Evolutionary conservation across 2,888 invertebrate genomes (phyloP).

Genomic region (Helicoverpa assulta): DNA sequence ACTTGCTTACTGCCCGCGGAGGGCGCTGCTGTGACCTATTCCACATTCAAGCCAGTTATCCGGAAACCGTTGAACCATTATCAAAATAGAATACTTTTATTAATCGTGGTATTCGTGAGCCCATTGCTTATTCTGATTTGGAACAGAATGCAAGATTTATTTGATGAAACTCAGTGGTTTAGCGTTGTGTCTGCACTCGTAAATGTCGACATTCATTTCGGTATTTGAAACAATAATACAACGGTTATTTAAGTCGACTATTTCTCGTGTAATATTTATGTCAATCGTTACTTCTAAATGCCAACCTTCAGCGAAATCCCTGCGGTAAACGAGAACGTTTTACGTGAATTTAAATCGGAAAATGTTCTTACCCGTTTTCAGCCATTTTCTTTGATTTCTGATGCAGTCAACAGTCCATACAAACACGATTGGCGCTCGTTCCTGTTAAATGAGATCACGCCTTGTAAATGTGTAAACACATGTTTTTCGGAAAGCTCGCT

Average conservation of each 20-base stretch:
- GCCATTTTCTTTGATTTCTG: conserved; percentile 74
- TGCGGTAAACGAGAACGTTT: conserved; percentile 1
- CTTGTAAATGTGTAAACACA: conserved; percentile 70
- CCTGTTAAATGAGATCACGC: conserved; percentile 78
- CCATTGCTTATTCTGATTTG: conserved; percentile 43
- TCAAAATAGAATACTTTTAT: conserved; percentile 50
- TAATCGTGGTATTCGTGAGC: conserved; percentile 43
- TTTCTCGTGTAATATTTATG: conserved; percentile 29
- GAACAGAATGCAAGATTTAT: conserved; percentile 40
- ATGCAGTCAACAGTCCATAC: conserved; percentile 66
- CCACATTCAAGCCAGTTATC: conserved; percentile 64
- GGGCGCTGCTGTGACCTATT: conserved; percentile 76
- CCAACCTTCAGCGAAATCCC: conserved; percentile 7
- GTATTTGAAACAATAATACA: conserved; percentile 49
- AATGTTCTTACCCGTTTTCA: conserved; percentile 80
- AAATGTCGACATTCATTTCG: conserved; percentile 44
- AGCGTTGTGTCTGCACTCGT: conserved; percentile 23
- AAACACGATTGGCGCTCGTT: conserved; percentile 59
- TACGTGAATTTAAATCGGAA: conserved; percentile 5
- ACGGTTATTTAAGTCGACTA: conserved; percentile 26
- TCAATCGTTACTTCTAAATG: conserved; percentile 22
- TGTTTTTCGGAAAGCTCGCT: conserved; percentile 64
- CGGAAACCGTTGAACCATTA: conserved; percentile 51
- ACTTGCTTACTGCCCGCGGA: conserved; percentile 59
- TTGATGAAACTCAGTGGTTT: conserved; percentile 15